Percentiles rank a stretch among this genome's conserved stretches.
Evolutionary conservation across 2,797 vertebrate genomes (phyloP).

Genomic region (Sebastolobus alascanus): DNA sequence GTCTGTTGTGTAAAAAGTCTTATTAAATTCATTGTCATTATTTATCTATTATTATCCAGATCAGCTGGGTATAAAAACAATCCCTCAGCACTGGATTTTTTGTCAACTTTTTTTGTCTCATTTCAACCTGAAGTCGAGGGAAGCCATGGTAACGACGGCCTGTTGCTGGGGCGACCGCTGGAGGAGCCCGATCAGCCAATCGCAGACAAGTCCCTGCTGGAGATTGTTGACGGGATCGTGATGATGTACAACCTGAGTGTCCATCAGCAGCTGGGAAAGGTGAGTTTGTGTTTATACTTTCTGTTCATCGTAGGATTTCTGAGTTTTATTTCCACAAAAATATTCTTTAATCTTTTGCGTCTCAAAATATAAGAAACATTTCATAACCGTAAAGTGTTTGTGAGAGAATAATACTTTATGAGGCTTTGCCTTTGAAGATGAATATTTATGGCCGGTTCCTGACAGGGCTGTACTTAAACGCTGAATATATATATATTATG

Average conservation of each 20-base stretch:
- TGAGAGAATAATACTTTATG: neutral
- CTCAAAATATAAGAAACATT: neutral
- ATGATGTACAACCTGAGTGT: conserved; percentile 99
- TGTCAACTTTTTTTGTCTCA: neutral
- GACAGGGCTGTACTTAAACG: too few species aligned
- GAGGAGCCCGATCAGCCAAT: conserved; percentile 93
- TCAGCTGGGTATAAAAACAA: neutral
- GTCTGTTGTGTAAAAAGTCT: neutral
- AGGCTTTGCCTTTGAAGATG: neutral
- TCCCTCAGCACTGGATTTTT: neutral
- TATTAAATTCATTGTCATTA: neutral
- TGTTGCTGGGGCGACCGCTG: conserved; percentile 93
- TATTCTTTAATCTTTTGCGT: neutral
- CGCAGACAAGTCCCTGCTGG: conserved; percentile 95
- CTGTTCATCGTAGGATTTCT: neutral
- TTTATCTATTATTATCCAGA: neutral
- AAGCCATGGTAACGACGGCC: conserved; percentile 92
- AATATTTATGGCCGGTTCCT: neutral
- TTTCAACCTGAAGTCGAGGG: conserved; percentile 89
- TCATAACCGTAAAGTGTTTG: neutral
- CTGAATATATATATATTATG: neutral
- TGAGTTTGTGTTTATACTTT: conserved; percentile 47
- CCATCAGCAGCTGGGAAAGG: conserved; percentile 99
- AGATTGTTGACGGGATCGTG: conserved; percentile 94
- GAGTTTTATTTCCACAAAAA: neutral